Conservation (phyloP, 2,888 invertebrate genomes). For the Pteria penguin region DNA sequence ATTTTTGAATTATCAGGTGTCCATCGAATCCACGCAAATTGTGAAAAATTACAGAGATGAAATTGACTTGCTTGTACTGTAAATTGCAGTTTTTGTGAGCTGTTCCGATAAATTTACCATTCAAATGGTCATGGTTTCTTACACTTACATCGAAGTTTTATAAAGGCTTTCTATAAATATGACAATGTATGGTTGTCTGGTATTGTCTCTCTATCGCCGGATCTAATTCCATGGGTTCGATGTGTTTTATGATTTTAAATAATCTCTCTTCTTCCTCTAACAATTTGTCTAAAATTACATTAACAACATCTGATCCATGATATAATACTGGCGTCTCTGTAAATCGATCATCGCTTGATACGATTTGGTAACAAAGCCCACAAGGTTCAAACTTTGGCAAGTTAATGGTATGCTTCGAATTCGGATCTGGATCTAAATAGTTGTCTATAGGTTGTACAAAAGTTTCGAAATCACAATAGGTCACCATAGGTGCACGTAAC, state of each 20-base stretch:
- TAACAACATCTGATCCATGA: constrained; percentile 5
- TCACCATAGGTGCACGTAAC: constrained; percentile 17
- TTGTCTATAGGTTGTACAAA: background rate
- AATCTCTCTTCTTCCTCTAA: constrained; percentile 22
- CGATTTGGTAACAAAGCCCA: constrained; percentile 1
- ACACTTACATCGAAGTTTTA: background rate
- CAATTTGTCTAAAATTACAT: constrained; percentile 8
- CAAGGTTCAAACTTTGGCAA: background rate
- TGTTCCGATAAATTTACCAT: constrained; percentile 8
- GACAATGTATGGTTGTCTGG: background rate
- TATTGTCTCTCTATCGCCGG: background rate
- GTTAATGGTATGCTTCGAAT: constrained; percentile 1
- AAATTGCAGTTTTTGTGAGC: constrained; percentile 11
- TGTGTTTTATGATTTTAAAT: constrained; percentile 3
- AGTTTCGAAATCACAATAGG: too few species aligned
- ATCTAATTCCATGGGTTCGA: constrained; percentile 11
- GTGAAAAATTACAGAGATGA: constrained; percentile 7
- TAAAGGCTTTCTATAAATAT: constrained; percentile 9
- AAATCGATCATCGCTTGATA: background rate
- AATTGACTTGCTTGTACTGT: constrained; percentile 6
- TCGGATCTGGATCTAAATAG: background rate
- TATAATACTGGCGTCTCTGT: constrained; percentile 18
- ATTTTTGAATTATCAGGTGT: constrained; percentile 2
- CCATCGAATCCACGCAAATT: constrained; percentile 2
- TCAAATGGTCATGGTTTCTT: constrained; percentile 18